Evolutionary conservation across 2,888 invertebrate species (phyloP), one percentile per base, ranked within the genome.

Genomic region (Tolmerus cingulatus): DNA sequence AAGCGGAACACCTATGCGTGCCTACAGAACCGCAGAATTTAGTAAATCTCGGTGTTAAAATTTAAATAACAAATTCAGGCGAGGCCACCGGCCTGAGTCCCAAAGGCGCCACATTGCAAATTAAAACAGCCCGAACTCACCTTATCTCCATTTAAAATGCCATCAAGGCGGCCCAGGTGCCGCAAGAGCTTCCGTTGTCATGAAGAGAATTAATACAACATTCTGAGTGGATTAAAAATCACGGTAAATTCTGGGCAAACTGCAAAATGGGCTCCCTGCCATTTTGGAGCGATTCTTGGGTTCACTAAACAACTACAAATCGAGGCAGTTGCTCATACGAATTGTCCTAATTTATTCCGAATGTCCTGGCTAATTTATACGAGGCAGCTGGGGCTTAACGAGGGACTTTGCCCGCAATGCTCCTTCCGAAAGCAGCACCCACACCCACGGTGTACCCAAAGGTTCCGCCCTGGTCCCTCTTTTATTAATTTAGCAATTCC

Each of bases 111-210:
- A 43, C 46, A 79, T 79, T 43, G 27, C 79, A 79, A 79, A 79
- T 79, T 79, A 43, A 79, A 79, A 79, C 37, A 43, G 27, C 40
- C 40, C 43, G 27, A 79, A 79, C 23, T 79, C 46, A 40, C 66
- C 79, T 79, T 79, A 43, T 79, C 79, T 79, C 79, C 16, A 46
- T 79, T 79, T 79, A 79, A 79, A 79, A 79, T 43, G 12, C 79
- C 79, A 79, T 79, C 43, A 79, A 43, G 79, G 40, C 43, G n/a
- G 43, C 23, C 76, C 19, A 66, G 66, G 66, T 66, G 66, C 66
- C 66, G 66, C 66, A 66, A 27, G 23, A 66, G 66, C 76, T 37
- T 37, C 34, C 76, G 23, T 76, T 76, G 76, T 76, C 34, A 19
- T 37, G 34, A 37, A 76, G 37, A 34, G 76, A 34, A 76, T 76